Percentiles rank a stretch among this genome's conserved stretches.
These are phyloP conservation scores for Hemaris fuciformis DNA, from an alignment of 2,888 invertebrate genomes.

Conservation along the genomic window DNA sequence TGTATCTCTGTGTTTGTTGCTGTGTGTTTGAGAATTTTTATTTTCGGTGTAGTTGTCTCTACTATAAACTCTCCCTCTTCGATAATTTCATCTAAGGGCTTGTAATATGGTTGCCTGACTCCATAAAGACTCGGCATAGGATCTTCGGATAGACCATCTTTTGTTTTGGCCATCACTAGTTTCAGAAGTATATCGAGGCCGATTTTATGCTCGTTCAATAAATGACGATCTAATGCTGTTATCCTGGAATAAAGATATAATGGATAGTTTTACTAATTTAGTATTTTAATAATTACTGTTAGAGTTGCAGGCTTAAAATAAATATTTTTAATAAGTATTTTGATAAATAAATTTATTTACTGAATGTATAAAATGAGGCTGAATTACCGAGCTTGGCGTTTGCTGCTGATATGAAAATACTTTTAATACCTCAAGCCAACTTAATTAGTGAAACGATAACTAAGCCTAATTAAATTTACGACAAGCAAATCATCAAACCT, in stretches of 20 bases:
- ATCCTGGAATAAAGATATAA: constrained; percentile 50
- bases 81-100: constrained; percentile 43
- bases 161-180: constrained; percentile 70
- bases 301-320: background rate
- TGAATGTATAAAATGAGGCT: no score
- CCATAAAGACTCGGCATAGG: constrained; percentile 28
- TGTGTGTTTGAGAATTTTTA: constrained; percentile 62
- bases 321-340: no score
- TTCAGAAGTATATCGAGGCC: constrained; percentile 63
- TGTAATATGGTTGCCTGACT: constrained; percentile 59
- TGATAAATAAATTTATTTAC: no score
- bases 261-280: background rate
- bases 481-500: constrained; percentile 39
- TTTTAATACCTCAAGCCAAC: no score
- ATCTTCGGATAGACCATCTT: constrained; percentile 56
- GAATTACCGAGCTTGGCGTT: no score
- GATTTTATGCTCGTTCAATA: constrained; percentile 67
- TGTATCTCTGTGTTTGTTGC: constrained; percentile 58
- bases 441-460: no score
- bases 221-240: constrained; percentile 68
- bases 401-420: no score
- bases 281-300: background rate
- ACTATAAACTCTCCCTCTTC: constrained; percentile 66
- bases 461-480: no score
- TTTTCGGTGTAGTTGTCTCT: constrained; percentile 61